Evolutionary conservation across 1,140 invertebrate species (phyloP), one percentile per base, ranked within the genome.

Genomic region (Penaeus chinensis): DNA sequence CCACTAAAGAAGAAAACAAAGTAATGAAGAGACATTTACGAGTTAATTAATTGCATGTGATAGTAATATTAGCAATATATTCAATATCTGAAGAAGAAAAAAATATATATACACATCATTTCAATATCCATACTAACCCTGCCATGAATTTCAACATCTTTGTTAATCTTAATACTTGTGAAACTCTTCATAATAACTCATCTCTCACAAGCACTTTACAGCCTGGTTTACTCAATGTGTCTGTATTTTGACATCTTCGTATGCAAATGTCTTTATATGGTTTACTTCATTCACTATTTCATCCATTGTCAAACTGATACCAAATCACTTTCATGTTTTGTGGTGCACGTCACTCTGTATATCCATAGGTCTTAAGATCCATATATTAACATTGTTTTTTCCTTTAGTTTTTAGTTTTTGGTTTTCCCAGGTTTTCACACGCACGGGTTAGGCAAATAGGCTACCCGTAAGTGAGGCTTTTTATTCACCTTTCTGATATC

Each of bases 231-330:
- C 5, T 2, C 47, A 47, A 47, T 3, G 47, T 47, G 47, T 47
- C 47, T 47, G 7, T 47, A 87, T 32, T 82, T 24, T n/a, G 22
- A 24, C 60, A 62, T 54, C n/a, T 19, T 7, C 16, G 37, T 37
- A 5, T 42, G 32, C 37, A 42, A n/a, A 22, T 16, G 20, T 42
- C 32, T 78, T 3, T 37, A 60, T 54, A 7, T 47, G 11, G 47
- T 47, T 47, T 10, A 47, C 4, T 47, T 47, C 47, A 47, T 47
- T 47, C 47, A 47, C 47, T 47, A 47, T 24, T 22, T 80, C 63
- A 86, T 16, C 84, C 84, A 80, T 80, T 86, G 77, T 86, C 84
- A 69, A 80, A 86, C 62, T 54, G 76, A 22, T 80, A 71, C 47
- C 47, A 47, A 47, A 47, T 47, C 47, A 69, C 74, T 69, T 61